Conservation (phyloP, 2,888 invertebrate species). For the Brenthis hecate region DNA sequence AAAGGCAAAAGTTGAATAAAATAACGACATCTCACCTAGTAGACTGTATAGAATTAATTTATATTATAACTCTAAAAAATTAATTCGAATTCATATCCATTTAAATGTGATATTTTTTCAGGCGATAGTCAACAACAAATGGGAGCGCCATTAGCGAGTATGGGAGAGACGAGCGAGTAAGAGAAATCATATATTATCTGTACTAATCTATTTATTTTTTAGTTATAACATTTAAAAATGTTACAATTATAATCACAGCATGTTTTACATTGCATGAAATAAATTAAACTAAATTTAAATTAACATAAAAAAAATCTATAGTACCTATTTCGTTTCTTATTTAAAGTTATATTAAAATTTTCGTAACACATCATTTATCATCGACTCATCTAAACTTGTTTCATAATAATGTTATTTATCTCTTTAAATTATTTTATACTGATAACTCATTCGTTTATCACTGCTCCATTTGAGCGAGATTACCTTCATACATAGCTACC, state of each 20-base stretch:
- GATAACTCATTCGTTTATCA: neutral
- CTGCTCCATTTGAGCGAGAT: neutral
- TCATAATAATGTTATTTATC: neutral
- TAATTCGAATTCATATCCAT: neutral
- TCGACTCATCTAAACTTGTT: neutral
- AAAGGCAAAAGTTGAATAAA: too few species aligned
- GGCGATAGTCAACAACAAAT: constrained; percentile 78
- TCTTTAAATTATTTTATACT: neutral
- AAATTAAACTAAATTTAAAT: too few species aligned
- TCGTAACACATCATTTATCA: too few species aligned
- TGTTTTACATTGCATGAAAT: constrained; percentile 14
- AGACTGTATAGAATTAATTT: too few species aligned
- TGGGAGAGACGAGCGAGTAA: constrained; percentile 86
- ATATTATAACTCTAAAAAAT: too few species aligned
- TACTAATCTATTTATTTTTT: neutral
- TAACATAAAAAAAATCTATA: too few species aligned
- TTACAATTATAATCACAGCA: constrained; percentile 15
- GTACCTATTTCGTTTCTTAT: neutral
- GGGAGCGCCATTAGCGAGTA: constrained; percentile 83
- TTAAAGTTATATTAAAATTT: neutral
- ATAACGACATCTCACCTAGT: too few species aligned
- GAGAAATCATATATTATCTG: constrained; percentile 42
- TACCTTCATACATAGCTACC: neutral
- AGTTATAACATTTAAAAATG: neutral
- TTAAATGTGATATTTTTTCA: constrained; percentile 50